Evolutionary conservation across 2,113 vertebrate species (phyloP), one percentile per base, ranked within the genome.

Genomic region (Ardeotis arabs): DNA sequence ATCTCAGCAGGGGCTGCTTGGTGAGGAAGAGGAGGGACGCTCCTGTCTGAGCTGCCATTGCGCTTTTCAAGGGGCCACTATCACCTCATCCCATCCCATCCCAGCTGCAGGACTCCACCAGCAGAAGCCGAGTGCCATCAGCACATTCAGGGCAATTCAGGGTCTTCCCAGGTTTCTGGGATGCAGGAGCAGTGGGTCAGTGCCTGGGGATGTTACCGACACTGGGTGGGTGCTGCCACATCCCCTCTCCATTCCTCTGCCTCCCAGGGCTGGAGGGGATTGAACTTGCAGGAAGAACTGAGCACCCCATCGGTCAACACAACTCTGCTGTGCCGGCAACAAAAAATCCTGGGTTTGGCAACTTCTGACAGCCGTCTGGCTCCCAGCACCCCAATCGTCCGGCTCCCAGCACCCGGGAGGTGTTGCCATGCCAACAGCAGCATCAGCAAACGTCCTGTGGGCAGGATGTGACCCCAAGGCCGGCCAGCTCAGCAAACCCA

Each of bases 241-340:
- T n/a, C 29, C 50, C 18, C 44, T n/a, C 53, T 58, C 50, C 0
- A 2, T 41, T 12, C 20, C 11, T 50, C 24, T 55, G 49, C 14
- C 16, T 37, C 16, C 25, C 39, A 33, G 14, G 55, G 74, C 53
- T 3, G 19, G 37, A 70, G n/a, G 13, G 41, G 24, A 21, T 27
- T 17, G 52, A n/a, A 59, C 6, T 67, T 3, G 6, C 13, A 29
- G 16, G 20, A 17, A 28, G 27, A 7, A 5, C 1, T 0, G 2
- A 39, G 60, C 35, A 24, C 49, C 49, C 17, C 50, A 23, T 8
- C 41, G 27, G 17, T 4, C 35, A 44, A 1, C 0, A 12, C 70
- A 53, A 39, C 33, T 68, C 33, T 9, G 17, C 45, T 55, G 37
- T 28, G 77, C 53, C 17, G 69, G 53, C 37, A 45, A 33, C 33